These are phyloP conservation scores for Bombus waltoni DNA, from an alignment of 1,140 invertebrate genomes.

Conservation along the genomic window DNA sequence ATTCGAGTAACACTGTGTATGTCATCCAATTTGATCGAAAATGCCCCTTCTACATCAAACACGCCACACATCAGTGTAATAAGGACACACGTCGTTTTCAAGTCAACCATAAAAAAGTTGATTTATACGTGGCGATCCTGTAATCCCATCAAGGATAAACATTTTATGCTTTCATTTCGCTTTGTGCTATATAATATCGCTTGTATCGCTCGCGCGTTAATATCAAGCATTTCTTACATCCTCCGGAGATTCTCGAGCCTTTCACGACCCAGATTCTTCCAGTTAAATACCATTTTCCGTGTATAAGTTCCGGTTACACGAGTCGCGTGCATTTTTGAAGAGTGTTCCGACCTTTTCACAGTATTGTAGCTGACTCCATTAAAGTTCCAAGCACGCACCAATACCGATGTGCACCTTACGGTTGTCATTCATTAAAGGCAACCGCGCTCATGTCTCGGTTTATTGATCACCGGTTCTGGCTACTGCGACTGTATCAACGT, in stretches of 20 bases:
- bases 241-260: neutral
- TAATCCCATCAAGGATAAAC: neutral
- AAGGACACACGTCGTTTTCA: neutral
- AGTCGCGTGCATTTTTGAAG: neutral
- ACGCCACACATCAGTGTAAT: neutral
- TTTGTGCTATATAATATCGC: neutral
- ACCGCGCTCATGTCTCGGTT: slow-evolving; percentile 5
- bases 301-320: slow-evolving; percentile 18
- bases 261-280: slow-evolving; percentile 27
- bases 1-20: neutral
- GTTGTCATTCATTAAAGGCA: slow-evolving; percentile 26
- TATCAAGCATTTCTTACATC: slow-evolving; percentile 1
- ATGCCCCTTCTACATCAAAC: no score
- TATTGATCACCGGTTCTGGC: slow-evolving; percentile 5
- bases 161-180: neutral
- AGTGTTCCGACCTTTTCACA: neutral
- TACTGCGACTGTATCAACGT: neutral
- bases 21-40: neutral
- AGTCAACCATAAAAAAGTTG: neutral
- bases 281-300: slow-evolving; percentile 19
- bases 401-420: slow-evolving; percentile 20
- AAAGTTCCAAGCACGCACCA: slow-evolving; percentile 1
- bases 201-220: neutral
- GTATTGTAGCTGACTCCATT: slow-evolving; percentile 2
- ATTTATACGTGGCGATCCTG: neutral